Evolutionary conservation across 2,113 vertebrate genomes (phyloP), one percentile per base, ranked within the genome.

Genomic region (Uria lomvia): DNA sequence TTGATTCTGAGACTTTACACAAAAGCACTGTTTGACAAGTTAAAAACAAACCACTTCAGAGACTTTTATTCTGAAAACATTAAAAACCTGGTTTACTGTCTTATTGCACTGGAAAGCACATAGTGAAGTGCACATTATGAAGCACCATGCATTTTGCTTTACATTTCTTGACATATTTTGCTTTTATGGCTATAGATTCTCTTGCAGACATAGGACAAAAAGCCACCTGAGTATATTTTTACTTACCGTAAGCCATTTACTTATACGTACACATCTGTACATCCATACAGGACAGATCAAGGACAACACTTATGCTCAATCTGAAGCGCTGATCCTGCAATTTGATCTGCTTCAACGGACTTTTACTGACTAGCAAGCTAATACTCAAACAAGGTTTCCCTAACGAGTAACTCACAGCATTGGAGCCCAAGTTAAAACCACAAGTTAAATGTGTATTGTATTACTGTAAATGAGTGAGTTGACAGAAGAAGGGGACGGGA

Each of bases 61-160:
- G 65, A n/a, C 16, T 56, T 63, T 19, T 19, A 40, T 1, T 76
- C 23, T 23, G 38, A 45, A 92, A 91, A 68, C 43, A 84, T 43
- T 36, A 58, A 86, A 74, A 45, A 6, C 8, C 15, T 24, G 7
- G 30, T 81, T 75, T 20, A 47, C 17, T 67, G 10, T 36, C 67
- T 76, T 42, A 32, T 1, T 63, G 29, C 42, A 47, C 34, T 40
- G 12, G 8, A 49, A 75, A 71, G 32, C 0, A 0, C 17, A 38
- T 7, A 43, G 34, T 65, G n/a, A 84, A 80, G 6, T 5, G n/a
- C 21, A 58, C 20, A 43, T 68, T 47, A 52, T 8, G 18, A 88
- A 88, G 53, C 5, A 10, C 15, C 0, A 8, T n/a, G n/a, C 8
- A 38, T 78, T 88, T 50, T 47, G 8, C 62, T 84, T 73, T 12